Evolutionary conservation across 2,113 vertebrate species (phyloP).

Genomic region (Peromyscus polionotus): DNA sequence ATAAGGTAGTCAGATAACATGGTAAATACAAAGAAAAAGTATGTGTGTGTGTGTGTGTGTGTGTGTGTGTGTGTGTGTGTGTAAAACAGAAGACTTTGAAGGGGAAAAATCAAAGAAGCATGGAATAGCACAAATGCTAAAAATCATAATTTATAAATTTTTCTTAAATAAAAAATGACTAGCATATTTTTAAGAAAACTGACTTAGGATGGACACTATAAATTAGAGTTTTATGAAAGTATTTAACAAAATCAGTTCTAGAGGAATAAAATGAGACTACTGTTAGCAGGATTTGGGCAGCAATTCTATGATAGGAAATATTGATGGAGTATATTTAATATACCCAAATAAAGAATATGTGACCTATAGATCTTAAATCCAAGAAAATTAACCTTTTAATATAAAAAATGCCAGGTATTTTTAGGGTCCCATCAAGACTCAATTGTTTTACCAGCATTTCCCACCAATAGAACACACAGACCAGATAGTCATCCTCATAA

Average conservation of each 20-base stretch:
- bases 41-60: neutral
- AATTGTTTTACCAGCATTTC: neutral
- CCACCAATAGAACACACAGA: neutral
- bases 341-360: neutral
- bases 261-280: neutral
- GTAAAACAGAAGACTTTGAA: neutral
- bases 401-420: neutral
- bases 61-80: neutral
- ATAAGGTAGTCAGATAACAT: neutral
- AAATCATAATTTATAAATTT: neutral
- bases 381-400: neutral
- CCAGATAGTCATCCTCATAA: neutral
- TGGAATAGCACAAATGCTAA: neutral
- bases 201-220: neutral
- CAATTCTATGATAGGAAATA: conserved; percentile 11
- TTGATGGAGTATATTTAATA: neutral
- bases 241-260: neutral
- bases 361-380: neutral
- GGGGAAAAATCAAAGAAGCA: neutral
- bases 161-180: neutral
- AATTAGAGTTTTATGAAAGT: conserved; percentile 12
- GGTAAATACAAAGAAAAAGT: neutral
- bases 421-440: neutral
- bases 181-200: conserved; percentile 7
- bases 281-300: neutral